Percentiles rank a stretch among this genome's conserved stretches.
phyloP scores from a whole-genome alignment of 2,113 vertebrate genomes.

The Lanius ludovicianus region DNA sequence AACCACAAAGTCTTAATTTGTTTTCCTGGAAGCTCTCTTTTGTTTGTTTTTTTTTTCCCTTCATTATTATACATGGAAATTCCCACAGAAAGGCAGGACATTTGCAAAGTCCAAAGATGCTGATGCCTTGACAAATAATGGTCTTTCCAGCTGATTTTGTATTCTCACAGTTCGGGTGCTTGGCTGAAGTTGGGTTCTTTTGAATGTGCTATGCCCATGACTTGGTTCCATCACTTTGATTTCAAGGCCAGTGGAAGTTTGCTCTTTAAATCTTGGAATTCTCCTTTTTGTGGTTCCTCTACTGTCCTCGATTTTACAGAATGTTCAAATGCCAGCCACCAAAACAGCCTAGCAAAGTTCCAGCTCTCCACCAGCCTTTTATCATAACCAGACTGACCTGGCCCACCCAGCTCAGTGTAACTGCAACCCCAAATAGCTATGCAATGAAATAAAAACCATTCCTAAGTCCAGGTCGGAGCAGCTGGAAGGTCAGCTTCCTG shows the following conservation, averaged over 20 bases:
- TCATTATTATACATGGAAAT: background rate
- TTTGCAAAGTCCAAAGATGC: background rate
- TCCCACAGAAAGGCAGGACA: background rate
- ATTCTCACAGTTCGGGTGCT: background rate
- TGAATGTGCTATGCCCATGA: background rate
- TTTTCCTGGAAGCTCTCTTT: background rate
- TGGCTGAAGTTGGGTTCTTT: background rate
- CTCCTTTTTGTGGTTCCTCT: background rate
- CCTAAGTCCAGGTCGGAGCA: background rate
- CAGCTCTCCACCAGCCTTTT: slow-evolving; percentile 1
- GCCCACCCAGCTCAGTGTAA: background rate
- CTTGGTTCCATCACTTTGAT: background rate
- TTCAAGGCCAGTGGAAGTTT: background rate
- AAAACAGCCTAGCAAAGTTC: background rate
- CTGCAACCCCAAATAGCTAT: background rate
- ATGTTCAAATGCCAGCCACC: background rate
- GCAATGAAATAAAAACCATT: background rate
- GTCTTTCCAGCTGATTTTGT: background rate
- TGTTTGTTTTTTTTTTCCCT: background rate
- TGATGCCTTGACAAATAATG: background rate
- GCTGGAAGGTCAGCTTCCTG: background rate
- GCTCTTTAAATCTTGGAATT: background rate
- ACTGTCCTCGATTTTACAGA: background rate
- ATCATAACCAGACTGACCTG: background rate
- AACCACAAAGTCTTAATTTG: background rate